Evolutionary conservation across 2,113 vertebrate species (phyloP), one percentile per base, ranked within the genome.

Genomic region (Phasianus colchicus): DNA sequence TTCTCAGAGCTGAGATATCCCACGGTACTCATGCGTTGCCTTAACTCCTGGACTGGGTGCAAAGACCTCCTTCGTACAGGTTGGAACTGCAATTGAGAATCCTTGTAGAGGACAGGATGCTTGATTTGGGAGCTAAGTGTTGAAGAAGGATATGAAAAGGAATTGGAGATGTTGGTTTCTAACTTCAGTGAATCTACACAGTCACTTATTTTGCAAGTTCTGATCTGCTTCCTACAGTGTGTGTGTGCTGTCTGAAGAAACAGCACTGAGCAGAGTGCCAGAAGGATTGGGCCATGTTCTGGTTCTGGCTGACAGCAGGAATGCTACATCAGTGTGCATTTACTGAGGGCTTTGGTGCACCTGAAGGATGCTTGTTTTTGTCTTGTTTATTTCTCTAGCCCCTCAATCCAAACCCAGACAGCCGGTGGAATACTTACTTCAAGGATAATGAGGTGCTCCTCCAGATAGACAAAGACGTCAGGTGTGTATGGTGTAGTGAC

Each of bases 401-500:
- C 8, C 97, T 99, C 73, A 99, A 99, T 94, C 99, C 99, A 5
- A 99, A 98, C 88, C 99, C 99, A 4, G 99, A 99, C 80, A 99
- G 99, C 93, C 98, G 98, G 66, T 99, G 99, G 99, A 99, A 99
- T 92, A 99, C 98, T 2, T 99, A 99, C 97, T 99, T 99, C 97
- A 99, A 98, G 97, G 99, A 99, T 86, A 99, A 99, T 0, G 99
- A 99, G 89, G 99, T 99, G 79, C 97, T 99, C 19, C 98, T 99
- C 36, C 99, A 99, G 96, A 99, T 99, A 5, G 99, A 99, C 97
- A 99, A 99, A 94, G 99, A 99, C 57, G 99, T 99, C 89, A 98
- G 99, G 99, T 99, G 94, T 21, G 97, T 60, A 40, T 73, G n/a
- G 32, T 42, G 2, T 16, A 34, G 6, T 3, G 19, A 25, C 66